Evolutionary conservation across 2,797 vertebrate genomes (phyloP).

Genomic region (Prionace glauca): DNA sequence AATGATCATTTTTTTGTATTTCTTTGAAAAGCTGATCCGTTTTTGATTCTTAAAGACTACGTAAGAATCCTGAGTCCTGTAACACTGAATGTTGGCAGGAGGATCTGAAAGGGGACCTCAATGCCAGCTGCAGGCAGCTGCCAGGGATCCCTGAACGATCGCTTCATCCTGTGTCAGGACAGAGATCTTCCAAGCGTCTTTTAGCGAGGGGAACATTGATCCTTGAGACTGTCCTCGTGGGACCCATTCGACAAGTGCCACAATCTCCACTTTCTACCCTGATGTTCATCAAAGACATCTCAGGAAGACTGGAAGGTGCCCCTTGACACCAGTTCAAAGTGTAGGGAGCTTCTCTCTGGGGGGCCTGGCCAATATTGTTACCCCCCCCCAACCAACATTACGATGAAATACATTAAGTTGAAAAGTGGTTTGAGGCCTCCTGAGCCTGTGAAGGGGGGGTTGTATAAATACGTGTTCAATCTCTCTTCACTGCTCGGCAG

Average conservation of each 20-base stretch:
- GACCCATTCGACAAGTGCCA: neutral
- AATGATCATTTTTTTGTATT: neutral
- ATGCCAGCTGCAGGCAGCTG: neutral
- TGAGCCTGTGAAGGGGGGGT: neutral
- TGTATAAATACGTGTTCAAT: neutral
- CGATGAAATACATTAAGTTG: neutral
- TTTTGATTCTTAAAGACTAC: neutral
- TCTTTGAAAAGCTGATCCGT: neutral
- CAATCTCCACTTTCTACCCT: neutral
- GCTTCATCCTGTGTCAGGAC: too few species aligned
- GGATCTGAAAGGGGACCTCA: neutral
- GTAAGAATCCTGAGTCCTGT: neutral
- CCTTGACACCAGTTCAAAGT: neutral
- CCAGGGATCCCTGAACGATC: too few species aligned
- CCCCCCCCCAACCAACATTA: too few species aligned
- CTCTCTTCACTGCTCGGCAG: neutral
- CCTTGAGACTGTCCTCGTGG: neutral
- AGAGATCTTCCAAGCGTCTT: neutral
- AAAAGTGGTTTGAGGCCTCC: neutral
- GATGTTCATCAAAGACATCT: neutral
- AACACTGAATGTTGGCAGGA: neutral
- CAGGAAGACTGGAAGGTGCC: neutral
- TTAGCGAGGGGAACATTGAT: neutral
- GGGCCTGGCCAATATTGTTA: too few species aligned
- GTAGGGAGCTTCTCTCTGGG: too few species aligned